These are phyloP conservation scores for Diogma glabrata DNA, from an alignment of 2,888 invertebrate genomes.

Conservation along the genomic window DNA sequence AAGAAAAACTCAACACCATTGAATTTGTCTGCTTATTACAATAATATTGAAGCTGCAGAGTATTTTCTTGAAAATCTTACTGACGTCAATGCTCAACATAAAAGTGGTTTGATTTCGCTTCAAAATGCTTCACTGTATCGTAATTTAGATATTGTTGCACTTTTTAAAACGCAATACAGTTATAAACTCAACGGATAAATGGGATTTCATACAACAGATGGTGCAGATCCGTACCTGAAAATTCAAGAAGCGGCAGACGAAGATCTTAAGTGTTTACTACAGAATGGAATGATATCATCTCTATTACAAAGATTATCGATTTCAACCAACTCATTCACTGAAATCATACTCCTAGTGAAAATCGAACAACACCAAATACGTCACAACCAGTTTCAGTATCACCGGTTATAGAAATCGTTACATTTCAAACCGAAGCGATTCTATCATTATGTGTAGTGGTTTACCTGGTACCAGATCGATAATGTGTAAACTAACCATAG, in stretches of 20 bases:
- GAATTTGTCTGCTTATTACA: constrained; percentile 89
- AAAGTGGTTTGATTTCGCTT: constrained; percentile 78
- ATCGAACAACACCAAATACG: constrained; percentile 26
- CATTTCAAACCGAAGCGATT: constrained; percentile 74
- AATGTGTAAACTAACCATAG: constrained; percentile 41
- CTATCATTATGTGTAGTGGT: constrained; percentile 64
- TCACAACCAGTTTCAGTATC: constrained; percentile 34
- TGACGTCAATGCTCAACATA: constrained; percentile 90
- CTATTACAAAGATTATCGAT: constrained; percentile 43
- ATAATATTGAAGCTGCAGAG: constrained; percentile 92
- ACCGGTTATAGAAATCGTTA: constrained; percentile 57
- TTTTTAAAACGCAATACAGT: constrained; percentile 83
- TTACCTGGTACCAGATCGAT: constrained; percentile 23
- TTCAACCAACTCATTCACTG: constrained; percentile 36
- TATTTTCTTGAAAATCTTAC: constrained; percentile 83
- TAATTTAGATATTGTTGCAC: constrained; percentile 88
- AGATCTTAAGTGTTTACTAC: constrained; percentile 82
- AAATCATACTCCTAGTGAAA: constrained; percentile 25
- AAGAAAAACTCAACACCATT: constrained; percentile 84
- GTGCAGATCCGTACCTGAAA: constrained; percentile 90
- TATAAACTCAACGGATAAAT: constrained; percentile 91
- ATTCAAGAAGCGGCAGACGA: constrained; percentile 96
- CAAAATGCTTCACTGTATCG: constrained; percentile 98
- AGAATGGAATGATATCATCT: constrained; percentile 70
- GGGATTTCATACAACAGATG: constrained; percentile 95